A percentile compares a stretch with the other conserved stretches of the same genome.
Evolutionary conservation across 2,113 vertebrate species (phyloP).

Genomic region (Oophaga pumilio): DNA sequence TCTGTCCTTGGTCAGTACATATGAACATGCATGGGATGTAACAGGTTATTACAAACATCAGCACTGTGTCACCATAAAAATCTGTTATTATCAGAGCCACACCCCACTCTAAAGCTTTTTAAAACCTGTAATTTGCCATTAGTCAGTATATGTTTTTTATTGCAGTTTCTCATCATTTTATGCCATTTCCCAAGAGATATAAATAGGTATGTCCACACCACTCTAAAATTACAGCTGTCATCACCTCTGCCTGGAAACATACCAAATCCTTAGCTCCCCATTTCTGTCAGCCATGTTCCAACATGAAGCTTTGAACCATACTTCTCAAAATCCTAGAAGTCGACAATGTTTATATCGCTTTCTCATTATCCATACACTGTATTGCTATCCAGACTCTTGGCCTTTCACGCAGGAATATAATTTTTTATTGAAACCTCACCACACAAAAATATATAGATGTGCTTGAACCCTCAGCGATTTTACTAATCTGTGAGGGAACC

Average conservation of each 20-base stretch:
- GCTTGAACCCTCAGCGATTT: no score
- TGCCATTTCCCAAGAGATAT: neutral
- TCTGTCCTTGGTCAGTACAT: slow-evolving; percentile 20
- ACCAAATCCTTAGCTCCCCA: slow-evolving; percentile 2
- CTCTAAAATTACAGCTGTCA: neutral
- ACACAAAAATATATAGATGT: neutral
- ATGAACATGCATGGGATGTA: neutral
- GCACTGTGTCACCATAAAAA: slow-evolving; percentile 41
- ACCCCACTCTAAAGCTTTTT: slow-evolving; percentile 28
- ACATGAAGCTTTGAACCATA: neutral
- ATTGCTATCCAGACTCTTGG: neutral
- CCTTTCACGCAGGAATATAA: neutral
- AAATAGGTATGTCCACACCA: slow-evolving; percentile 14
- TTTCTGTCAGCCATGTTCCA: slow-evolving; percentile 12
- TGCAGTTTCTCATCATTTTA: slow-evolving; percentile 42
- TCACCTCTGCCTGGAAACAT: neutral
- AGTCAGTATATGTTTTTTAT: slow-evolving; percentile 45
- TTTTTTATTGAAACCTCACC: neutral
- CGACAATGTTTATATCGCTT: neutral
- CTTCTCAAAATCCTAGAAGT: neutral
- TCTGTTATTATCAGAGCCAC: neutral
- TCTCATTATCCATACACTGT: neutral
- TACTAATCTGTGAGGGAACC: no score
- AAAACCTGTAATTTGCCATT: slow-evolving; percentile 44
- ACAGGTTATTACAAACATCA: slow-evolving; percentile 29